phyloP scores from a whole-genome alignment of 2,888 invertebrate genomes.

The Crossocerus cetratus region DNA sequence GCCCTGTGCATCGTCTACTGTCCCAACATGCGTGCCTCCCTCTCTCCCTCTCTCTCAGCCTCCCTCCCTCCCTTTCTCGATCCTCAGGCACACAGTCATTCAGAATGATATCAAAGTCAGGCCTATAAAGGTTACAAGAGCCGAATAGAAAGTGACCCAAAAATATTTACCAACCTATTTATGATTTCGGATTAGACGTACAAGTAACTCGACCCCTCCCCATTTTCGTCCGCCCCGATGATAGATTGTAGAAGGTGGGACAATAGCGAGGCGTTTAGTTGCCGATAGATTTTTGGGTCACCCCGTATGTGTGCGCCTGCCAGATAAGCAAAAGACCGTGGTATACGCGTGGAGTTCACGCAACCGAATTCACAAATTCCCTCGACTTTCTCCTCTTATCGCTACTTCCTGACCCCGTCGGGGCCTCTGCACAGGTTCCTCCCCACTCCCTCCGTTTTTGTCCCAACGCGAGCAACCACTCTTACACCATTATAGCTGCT shows the following conservation, averaged over 20 bases:
- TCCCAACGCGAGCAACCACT: not conserved
- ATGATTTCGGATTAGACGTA: too few relatives aligned
- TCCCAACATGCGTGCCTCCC: not conserved
- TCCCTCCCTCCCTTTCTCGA: too few relatives aligned
- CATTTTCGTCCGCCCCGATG: too few relatives aligned
- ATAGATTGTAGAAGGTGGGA: too few relatives aligned
- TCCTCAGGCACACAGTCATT: too few relatives aligned
- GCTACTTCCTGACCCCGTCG: constrained; percentile 28
- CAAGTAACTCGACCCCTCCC: too few relatives aligned
- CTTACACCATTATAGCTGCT: not conserved
- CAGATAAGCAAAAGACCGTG: constrained; percentile 47
- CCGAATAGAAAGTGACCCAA: too few relatives aligned
- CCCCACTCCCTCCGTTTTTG: constrained; percentile 2
- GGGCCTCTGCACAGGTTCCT: constrained; percentile 39
- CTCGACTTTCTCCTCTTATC: constrained; percentile 67
- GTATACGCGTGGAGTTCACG: constrained; percentile 37
- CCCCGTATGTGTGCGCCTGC: constrained; percentile 24
- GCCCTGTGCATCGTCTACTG: constrained; percentile 51
- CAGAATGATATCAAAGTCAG: too few relatives aligned
- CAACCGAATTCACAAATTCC: constrained; percentile 59
- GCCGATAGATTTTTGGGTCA: not conserved
- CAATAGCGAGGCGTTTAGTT: too few relatives aligned
- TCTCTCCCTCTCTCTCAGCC: too few relatives aligned
- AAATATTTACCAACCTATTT: too few relatives aligned
- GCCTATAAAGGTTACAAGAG: too few relatives aligned